A percentile compares a stretch with the other conserved stretches of the same genome.
phyloP scores from a whole-genome alignment of 2,888 invertebrate species.

The Dryomyza anilis region DNA sequence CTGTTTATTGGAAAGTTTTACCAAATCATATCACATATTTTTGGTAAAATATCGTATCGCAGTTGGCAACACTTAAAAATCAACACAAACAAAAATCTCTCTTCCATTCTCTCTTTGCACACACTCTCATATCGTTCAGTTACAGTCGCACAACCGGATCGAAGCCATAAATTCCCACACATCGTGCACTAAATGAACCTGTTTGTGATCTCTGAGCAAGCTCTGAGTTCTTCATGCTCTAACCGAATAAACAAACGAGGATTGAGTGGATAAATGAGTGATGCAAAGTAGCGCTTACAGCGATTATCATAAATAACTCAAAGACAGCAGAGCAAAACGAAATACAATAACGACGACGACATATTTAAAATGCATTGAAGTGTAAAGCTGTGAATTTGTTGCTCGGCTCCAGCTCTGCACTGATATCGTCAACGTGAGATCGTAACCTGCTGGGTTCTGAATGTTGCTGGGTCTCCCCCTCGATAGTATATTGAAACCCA shows the following conservation, averaged over 20 bases:
- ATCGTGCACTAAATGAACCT: background rate
- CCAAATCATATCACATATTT: too few species aligned
- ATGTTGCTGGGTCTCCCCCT: background rate
- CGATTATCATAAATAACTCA: background rate
- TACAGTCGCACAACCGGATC: too few species aligned
- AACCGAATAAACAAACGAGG: background rate
- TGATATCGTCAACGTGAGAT: background rate
- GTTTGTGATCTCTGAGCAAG: background rate
- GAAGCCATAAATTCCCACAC: too few species aligned
- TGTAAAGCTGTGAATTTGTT: background rate
- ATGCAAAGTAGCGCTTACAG: background rate
- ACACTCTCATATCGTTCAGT: too few species aligned
- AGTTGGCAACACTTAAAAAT: too few species aligned
- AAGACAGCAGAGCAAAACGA: background rate
- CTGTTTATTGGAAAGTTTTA: too few species aligned
- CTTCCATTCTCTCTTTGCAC: too few species aligned
- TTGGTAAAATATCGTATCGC: too few species aligned
- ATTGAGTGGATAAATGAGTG: background rate
- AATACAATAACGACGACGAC: background rate
- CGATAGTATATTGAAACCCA: too few species aligned
- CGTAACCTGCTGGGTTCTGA: background rate
- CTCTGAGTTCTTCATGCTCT: background rate
- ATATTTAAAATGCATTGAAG: too few species aligned
- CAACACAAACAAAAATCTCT: too few species aligned
- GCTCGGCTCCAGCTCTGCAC: background rate